A percentile compares a stretch with the other conserved stretches of the same genome.
These are phyloP conservation scores for Lota lota DNA, from an alignment of 2,113 vertebrate genomes.

Conservation along the genomic window DNA sequence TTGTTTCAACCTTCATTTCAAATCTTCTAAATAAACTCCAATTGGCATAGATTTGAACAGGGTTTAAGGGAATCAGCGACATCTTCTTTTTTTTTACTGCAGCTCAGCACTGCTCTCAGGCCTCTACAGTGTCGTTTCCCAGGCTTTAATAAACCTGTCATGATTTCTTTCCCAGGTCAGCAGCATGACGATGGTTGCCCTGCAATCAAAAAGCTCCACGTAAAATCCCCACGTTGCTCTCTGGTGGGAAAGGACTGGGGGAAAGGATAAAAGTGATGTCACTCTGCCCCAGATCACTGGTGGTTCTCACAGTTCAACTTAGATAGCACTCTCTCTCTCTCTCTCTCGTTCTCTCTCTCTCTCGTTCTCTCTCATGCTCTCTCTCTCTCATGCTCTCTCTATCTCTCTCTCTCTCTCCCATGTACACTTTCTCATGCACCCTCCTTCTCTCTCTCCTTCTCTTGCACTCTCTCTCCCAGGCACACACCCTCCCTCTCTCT, in stretches of 20 bases:
- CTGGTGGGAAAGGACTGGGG: neutral
- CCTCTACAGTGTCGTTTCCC: too few species aligned
- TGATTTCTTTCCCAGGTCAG: neutral
- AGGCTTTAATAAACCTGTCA: neutral
- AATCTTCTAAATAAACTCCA: too few species aligned
- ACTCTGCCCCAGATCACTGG: neutral
- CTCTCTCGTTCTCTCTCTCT: neutral
- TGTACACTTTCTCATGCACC: too few species aligned
- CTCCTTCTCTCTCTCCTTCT: neutral
- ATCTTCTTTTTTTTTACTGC: too few species aligned
- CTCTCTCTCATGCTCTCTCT: neutral
- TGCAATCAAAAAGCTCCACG: neutral
- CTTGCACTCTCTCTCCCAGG: neutral
- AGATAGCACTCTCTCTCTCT: too few species aligned
- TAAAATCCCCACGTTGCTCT: neutral
- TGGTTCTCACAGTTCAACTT: neutral
- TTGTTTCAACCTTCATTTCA: too few species aligned
- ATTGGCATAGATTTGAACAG: too few species aligned
- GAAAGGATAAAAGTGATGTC: neutral
- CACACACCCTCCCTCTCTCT: neutral
- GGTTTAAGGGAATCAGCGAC: too few species aligned
- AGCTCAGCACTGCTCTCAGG: too few species aligned
- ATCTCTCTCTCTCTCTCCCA: neutral
- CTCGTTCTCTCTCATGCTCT: neutral
- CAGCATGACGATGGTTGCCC: slow-evolving; percentile 1